Evolutionary conservation across 92 coral and sea anemone species (phyloP).

Genomic region (Actinernus sp.): DNA sequence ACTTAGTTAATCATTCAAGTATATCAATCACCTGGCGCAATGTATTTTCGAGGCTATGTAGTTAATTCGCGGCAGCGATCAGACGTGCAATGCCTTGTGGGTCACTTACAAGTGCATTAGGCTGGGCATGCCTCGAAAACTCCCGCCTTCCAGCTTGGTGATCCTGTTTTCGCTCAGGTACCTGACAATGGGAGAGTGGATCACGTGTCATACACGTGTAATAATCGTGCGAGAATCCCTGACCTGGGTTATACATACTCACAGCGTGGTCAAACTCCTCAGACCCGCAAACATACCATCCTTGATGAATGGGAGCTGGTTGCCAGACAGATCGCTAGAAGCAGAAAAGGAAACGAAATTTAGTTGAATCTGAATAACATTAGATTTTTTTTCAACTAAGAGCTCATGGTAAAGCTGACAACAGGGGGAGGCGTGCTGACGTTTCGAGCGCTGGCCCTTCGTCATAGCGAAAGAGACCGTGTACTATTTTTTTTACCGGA

Average conservation of each 20-base stretch:
- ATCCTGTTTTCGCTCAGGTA: conserved; percentile 52
- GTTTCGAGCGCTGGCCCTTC: no score
- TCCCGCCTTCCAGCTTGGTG: conserved; percentile 37
- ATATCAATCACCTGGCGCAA: no score
- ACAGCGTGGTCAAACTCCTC: conserved; percentile 41
- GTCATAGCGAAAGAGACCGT: no score
- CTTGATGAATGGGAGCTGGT: conserved; percentile 20
- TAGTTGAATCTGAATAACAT: background rate
- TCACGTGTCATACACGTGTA: background rate
- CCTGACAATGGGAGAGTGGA: conserved; percentile 2
- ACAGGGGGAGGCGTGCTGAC: no score
- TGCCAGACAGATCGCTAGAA: conserved; percentile 57
- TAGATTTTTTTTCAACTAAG: background rate
- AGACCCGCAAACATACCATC: conserved; percentile 50
- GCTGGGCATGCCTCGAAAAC: conserved; percentile 33
- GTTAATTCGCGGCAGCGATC: no score
- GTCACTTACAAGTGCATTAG: conserved; percentile 29
- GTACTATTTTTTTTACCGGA: no score
- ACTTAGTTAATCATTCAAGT: no score
- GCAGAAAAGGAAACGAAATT: no score
- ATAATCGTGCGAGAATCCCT: background rate
- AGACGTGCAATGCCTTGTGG: no score
- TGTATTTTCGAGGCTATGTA: no score
- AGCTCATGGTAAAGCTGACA: background rate
- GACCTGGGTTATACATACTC: background rate